Evolutionary conservation across 2,888 invertebrate genomes (phyloP), one percentile per base, ranked within the genome.

Genomic region (Cerastis leucographa): DNA sequence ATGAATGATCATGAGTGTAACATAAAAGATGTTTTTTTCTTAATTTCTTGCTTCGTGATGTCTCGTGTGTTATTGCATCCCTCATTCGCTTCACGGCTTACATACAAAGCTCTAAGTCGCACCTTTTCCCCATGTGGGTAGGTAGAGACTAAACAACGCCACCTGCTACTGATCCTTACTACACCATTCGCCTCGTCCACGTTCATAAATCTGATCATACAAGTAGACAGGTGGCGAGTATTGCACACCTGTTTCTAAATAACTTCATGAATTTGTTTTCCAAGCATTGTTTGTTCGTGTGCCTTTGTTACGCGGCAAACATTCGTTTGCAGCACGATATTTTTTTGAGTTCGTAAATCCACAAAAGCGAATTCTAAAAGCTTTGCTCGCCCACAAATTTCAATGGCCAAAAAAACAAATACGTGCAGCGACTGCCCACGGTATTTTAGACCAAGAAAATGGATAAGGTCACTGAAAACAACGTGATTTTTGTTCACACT

Each of bases 401-500:
- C 35, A 3, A 35, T 35, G 1, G 35, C 35, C 1, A 35, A 35
- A 35, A 35, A 35, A 35, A 35, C n/a, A n/a, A 35, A 35, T 35
- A 35, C 35, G 35, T 35, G n/a, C n/a, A n/a, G n/a, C n/a, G n/a
- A n/a, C n/a, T n/a, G 35, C 35, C 35, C 35, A 35, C 35, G 35
- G 35, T 1, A 35, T 35, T 35, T 3, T 35, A 35, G 1, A 35
- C 35, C 3, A 35, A 35, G 35, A 35, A 35, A 35, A 35, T 22
- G 14, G 11, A 14, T 42, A 42, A n/a, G 3, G n/a, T 7, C 14
- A 40, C 12, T 9, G 17, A 35, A 64, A 64, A 56, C 73, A 73
- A 80, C 14, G 0, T 22, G 35, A 71, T 71, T 73, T 73, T 65
- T 80, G 72, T 80, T 54, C 17, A 35, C 29, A 22, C 22, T 80